A percentile compares a stretch with the other conserved stretches of the same genome.
Evolutionary conservation across 1,140 invertebrate species (phyloP).

Genomic region (Bicyclus anynana): DNA sequence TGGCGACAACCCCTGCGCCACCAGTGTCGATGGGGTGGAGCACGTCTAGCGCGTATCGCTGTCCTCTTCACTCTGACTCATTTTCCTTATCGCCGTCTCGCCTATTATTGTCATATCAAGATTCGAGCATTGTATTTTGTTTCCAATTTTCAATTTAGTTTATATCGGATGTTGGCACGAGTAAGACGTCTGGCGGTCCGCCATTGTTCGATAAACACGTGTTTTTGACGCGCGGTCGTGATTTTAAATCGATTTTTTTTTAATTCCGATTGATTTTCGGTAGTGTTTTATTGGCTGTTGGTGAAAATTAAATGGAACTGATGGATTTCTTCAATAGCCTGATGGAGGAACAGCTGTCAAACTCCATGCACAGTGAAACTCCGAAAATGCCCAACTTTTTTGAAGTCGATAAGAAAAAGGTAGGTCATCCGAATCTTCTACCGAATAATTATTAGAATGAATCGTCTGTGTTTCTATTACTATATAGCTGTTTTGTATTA

Average conservation of each 20-base stretch:
- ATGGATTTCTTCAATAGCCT: conserved; percentile 61
- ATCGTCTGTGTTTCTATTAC: not conserved
- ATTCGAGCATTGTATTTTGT: conserved; percentile 73
- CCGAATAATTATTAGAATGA: too few species aligned
- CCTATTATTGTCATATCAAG: conserved; percentile 74
- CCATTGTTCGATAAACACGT: conserved; percentile 52
- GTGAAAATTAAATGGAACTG: conserved; percentile 54
- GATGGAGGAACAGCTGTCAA: conserved; percentile 53
- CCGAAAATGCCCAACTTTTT: conserved; percentile 66
- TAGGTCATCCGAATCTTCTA: conserved; percentile 25
- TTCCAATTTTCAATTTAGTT: conserved; percentile 76
- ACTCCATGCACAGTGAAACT: conserved; percentile 39
- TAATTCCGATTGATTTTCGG: conserved; percentile 25
- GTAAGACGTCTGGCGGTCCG: conserved; percentile 60
- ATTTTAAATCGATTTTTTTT: conserved; percentile 28
- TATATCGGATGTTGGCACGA: conserved; percentile 69
- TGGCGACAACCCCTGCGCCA: conserved; percentile 68
- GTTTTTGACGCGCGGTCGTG: conserved; percentile 39
- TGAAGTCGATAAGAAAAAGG: conserved; percentile 68
- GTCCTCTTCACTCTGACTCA: conserved; percentile 40
- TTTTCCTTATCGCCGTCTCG: conserved; percentile 55
- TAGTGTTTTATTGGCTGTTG: conserved; percentile 27
- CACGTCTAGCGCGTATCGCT: conserved; percentile 42
- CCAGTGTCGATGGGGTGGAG: conserved; percentile 58
- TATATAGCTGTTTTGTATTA: not conserved